A percentile compares a stretch with the other conserved stretches of the same genome.
These are phyloP conservation scores for Paratilapia polleni DNA, from an alignment of 2,113 vertebrate species.

Conservation along the genomic window DNA sequence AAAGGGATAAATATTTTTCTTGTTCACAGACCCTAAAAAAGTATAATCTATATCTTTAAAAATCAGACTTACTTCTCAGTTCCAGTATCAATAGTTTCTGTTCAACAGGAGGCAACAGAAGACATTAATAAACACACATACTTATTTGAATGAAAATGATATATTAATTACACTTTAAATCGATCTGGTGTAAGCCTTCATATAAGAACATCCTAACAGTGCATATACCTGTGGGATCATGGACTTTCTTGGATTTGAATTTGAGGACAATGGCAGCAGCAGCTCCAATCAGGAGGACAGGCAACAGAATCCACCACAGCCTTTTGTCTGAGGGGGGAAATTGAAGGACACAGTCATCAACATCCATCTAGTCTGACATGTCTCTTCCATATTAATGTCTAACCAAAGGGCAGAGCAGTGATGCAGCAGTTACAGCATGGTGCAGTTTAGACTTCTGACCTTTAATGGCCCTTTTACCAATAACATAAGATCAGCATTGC, in stretches of 20 bases:
- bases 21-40: not conserved
- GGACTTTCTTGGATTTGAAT: slow-evolving; percentile 73
- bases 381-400: not conserved
- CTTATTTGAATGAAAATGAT: not conserved
- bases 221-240: slow-evolving; percentile 68
- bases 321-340: slow-evolving; percentile 51
- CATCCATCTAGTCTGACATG: not conserved
- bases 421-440: not conserved
- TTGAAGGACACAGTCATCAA: not conserved
- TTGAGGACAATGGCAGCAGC: slow-evolving; percentile 50
- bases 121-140: not conserved
- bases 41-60: rapidly evolving
- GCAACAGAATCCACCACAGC: slow-evolving; percentile 72
- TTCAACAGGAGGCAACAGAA: not conserved
- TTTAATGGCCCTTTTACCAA: not conserved
- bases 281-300: not conserved
- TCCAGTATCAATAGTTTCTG: slow-evolving; percentile 76
- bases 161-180: not conserved
- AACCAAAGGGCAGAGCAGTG: not conserved
- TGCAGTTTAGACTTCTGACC: not conserved
- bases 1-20: not conserved
- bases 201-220: rapidly evolving
- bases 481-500: not conserved
- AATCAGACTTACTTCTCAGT: slow-evolving; percentile 79
- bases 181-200: rapidly evolving